Evolutionary conservation across 2,888 invertebrate species (phyloP).

Genomic region (Polymixis flavicincta): DNA sequence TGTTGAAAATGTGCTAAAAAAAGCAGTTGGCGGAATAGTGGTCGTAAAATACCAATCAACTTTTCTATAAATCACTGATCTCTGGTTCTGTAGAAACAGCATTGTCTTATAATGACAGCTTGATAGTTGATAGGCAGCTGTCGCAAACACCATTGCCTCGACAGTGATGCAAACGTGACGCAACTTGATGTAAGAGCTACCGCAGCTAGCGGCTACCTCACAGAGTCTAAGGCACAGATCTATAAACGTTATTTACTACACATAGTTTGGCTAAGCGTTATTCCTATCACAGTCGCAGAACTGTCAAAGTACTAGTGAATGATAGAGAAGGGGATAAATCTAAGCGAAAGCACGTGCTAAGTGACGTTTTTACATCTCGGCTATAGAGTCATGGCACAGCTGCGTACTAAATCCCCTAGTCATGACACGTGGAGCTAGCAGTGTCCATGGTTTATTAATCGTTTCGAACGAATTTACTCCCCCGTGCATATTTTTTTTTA

Average conservation of each 20-base stretch:
- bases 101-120: conserved; percentile 40
- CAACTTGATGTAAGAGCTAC: conserved; percentile 33
- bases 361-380: not conserved
- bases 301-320: not conserved
- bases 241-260: not conserved
- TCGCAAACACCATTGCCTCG: conserved; percentile 28
- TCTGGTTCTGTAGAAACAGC: not conserved
- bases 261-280: not conserved
- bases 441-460: not conserved
- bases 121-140: conserved; percentile 28
- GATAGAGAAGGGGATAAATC: not conserved
- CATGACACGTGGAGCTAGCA: conserved; percentile 4
- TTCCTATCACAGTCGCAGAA: not conserved
- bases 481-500: too few relatives aligned
- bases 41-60: not conserved
- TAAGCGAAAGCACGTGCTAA: not conserved
- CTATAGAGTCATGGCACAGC: not conserved
- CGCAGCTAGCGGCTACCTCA: conserved; percentile 2
- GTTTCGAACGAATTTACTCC: too few relatives aligned
- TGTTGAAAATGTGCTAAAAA: not conserved
- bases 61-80: conserved; percentile 14
- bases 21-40: not conserved
- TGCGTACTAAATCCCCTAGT: conserved; percentile 8
- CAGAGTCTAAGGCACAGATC: not conserved
- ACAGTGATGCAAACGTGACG: conserved; percentile 56